Evolutionary conservation across 2,797 vertebrate species (phyloP).

Genomic region (Ateles fusciceps): DNA sequence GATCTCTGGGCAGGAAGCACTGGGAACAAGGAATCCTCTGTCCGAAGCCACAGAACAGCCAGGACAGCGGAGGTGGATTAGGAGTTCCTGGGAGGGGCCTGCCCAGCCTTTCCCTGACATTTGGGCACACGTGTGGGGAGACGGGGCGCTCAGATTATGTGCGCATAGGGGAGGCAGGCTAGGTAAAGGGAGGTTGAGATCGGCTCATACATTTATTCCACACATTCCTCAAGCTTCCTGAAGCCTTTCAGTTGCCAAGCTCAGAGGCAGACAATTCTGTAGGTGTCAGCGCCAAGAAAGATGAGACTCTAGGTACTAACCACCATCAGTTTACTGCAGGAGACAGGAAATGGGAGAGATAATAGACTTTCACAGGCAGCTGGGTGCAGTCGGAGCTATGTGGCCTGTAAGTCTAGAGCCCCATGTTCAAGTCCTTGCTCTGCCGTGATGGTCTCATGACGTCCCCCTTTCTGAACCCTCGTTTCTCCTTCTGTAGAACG

Average conservation of each 20-base stretch:
- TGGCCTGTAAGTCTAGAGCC: background rate
- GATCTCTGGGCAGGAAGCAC: conserved; percentile 74
- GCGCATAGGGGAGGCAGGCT: background rate
- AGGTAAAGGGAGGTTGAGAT: background rate
- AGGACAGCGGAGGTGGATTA: conserved; percentile 63
- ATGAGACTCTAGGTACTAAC: conserved; percentile 8
- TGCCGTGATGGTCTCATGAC: background rate
- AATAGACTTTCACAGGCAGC: background rate
- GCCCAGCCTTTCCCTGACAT: conserved; percentile 41
- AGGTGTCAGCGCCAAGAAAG: conserved; percentile 41
- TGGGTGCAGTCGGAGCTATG: background rate
- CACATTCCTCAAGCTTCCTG: conserved; percentile 14
- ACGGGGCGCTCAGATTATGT: background rate
- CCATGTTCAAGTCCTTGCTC: background rate
- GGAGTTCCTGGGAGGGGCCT: conserved; percentile 43
- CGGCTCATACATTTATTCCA: background rate
- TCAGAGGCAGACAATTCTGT: background rate
- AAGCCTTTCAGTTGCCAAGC: background rate
- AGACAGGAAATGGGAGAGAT: background rate
- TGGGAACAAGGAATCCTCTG: conserved; percentile 75
- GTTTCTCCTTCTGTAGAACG: background rate
- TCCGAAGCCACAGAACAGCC: conserved; percentile 40
- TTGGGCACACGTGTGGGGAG: conserved; percentile 40
- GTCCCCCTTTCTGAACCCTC: background rate
- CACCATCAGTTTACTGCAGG: background rate